Evolutionary conservation across 1,140 invertebrate species (phyloP).

Genomic region (Euschistus heros): DNA sequence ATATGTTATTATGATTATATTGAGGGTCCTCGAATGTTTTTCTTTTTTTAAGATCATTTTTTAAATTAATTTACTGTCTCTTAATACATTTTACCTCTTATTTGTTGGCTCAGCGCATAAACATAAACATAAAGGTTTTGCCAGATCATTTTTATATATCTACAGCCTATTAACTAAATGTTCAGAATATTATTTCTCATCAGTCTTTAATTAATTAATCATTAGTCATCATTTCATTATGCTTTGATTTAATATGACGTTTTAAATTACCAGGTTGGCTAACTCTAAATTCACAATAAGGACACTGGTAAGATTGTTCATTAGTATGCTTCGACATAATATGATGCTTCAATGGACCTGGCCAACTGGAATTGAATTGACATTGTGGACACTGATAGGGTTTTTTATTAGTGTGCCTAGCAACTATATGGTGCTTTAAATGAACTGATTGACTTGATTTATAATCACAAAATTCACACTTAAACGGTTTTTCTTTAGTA

Average conservation of each 20-base stretch:
- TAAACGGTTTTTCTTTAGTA: neutral
- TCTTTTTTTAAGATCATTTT: too few species aligned
- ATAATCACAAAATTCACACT: neutral
- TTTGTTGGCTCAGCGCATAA: too few species aligned
- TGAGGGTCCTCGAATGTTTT: too few species aligned
- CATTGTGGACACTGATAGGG: neutral
- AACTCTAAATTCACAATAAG: conserved; percentile 1
- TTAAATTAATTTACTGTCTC: too few species aligned
- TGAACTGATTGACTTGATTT: neutral
- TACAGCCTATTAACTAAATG: too few species aligned
- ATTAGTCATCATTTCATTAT: neutral
- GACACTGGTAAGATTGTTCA: neutral
- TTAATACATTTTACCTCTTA: too few species aligned
- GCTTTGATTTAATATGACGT: neutral
- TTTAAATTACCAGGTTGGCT: neutral
- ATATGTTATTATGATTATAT: too few species aligned
- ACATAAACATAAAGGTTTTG: too few species aligned
- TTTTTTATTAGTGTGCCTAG: neutral
- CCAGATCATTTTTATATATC: too few species aligned
- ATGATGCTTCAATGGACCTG: neutral
- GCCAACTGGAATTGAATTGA: neutral
- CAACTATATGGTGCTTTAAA: neutral
- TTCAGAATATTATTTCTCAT: too few species aligned
- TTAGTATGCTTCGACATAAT: neutral
- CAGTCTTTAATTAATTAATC: too few species aligned